These are phyloP conservation scores for Drosophila varians DNA, from an alignment of 1,140 invertebrate species.

Conservation along the genomic window DNA sequence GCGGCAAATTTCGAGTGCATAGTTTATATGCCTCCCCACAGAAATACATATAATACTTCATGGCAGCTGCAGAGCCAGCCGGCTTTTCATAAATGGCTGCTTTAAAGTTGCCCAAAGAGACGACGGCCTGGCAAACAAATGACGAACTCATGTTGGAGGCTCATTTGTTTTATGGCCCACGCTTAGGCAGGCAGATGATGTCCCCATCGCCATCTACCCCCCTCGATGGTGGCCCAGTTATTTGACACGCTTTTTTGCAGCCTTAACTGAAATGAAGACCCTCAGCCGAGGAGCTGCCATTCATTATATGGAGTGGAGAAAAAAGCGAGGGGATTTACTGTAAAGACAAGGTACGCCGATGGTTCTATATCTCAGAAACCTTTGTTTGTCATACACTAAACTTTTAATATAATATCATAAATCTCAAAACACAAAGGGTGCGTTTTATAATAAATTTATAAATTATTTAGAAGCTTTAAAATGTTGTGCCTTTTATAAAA, in stretches of 20 bases:
- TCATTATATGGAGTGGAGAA: conserved; percentile 51
- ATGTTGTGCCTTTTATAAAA: not conserved
- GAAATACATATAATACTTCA: conserved; percentile 35
- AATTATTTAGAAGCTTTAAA: too few species aligned
- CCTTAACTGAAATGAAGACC: conserved; percentile 36
- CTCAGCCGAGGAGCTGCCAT: conserved; percentile 55
- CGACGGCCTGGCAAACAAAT: conserved; percentile 49
- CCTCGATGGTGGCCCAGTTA: conserved; percentile 54
- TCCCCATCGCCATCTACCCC: conserved; percentile 4
- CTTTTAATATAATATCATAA: too few species aligned
- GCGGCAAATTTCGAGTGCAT: conserved; percentile 56
- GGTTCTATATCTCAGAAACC: not conserved
- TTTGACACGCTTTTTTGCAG: conserved; percentile 72
- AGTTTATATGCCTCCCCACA: conserved; percentile 31
- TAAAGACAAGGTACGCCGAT: not conserved
- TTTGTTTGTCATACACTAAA: not conserved
- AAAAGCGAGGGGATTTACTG: conserved; percentile 5
- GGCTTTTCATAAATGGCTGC: conserved; percentile 31
- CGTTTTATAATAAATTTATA: not conserved
- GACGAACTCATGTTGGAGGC: conserved; percentile 74
- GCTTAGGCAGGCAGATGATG: conserved; percentile 68
- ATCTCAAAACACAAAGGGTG: not conserved
- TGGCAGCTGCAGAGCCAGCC: not conserved
- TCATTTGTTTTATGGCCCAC: conserved; percentile 75
- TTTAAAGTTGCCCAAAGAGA: conserved; percentile 35